Evolutionary conservation across 2,113 vertebrate species (phyloP).

Genomic region (Struthidea cinerea): DNA sequence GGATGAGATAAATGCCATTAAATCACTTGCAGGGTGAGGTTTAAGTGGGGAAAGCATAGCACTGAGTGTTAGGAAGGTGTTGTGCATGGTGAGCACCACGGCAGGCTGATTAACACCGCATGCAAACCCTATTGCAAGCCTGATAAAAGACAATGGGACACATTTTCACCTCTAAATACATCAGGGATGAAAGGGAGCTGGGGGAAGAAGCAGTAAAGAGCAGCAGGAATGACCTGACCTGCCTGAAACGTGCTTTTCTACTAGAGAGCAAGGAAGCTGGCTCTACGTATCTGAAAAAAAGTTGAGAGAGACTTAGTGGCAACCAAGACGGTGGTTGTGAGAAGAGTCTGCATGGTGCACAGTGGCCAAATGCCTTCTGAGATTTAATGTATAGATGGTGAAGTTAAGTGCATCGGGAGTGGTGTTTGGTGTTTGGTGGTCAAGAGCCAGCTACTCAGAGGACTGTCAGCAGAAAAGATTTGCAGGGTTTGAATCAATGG

Average conservation of each 20-base stretch:
- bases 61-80: not conserved
- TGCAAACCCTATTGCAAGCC: not conserved
- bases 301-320: not conserved
- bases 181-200: slow-evolving; percentile 26
- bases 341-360: not conserved
- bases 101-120: not conserved
- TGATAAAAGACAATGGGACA: slow-evolving; percentile 44
- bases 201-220: not conserved
- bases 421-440: not conserved
- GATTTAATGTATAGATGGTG: not conserved
- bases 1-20: slow-evolving; percentile 11
- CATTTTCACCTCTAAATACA: slow-evolving; percentile 3
- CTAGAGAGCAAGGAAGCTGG: fast-evolving
- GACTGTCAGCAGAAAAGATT: not conserved
- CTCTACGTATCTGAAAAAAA: not conserved
- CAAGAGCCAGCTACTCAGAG: not conserved
- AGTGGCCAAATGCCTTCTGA: not conserved
- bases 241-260: not conserved
- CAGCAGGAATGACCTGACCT: not conserved
- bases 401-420: not conserved
- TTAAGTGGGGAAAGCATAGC: not conserved
- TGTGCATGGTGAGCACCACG: not conserved
- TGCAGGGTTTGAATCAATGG: not conserved
- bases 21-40: not conserved
- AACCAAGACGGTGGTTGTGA: fast-evolving